Conservation (phyloP, 2,797 vertebrate species). For the Ceryle rudis region DNA sequence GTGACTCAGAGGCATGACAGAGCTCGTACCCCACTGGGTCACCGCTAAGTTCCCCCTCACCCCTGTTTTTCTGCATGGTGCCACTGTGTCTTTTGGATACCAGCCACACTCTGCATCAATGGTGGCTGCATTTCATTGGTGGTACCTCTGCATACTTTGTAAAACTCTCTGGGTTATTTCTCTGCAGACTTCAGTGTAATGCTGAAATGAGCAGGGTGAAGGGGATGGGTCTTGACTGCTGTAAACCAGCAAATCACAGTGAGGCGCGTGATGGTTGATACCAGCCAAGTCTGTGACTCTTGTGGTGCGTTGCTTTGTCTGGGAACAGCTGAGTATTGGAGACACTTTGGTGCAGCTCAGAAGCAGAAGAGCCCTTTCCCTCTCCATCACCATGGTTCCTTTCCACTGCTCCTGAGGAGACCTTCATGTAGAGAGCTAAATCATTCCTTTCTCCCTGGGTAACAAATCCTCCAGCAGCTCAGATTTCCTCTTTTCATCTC, state of each 20-base stretch:
- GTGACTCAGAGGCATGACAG: background rate
- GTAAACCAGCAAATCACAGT: background rate
- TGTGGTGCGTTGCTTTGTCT: background rate
- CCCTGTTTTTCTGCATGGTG: background rate
- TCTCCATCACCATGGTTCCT: background rate
- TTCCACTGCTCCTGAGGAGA: background rate
- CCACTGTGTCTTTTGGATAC: background rate
- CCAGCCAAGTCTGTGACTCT: background rate
- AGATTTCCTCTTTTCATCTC: background rate
- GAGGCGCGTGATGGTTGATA: rapidly evolving
- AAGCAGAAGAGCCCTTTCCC: background rate
- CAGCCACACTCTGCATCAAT: rapidly evolving
- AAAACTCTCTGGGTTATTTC: background rate
- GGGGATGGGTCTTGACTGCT: background rate
- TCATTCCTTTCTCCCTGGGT: background rate
- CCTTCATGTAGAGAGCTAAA: background rate
- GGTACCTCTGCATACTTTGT: rapidly evolving
- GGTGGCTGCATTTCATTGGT: background rate
- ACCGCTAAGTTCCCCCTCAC: rapidly evolving
- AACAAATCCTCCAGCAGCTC: background rate
- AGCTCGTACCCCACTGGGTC: background rate
- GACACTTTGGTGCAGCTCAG: background rate
- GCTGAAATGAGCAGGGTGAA: background rate
- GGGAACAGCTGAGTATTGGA: background rate
- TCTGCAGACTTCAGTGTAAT: rapidly evolving